These are phyloP conservation scores for Chaetodon auriga DNA, from an alignment of 2,113 vertebrate genomes.

Conservation along the genomic window DNA sequence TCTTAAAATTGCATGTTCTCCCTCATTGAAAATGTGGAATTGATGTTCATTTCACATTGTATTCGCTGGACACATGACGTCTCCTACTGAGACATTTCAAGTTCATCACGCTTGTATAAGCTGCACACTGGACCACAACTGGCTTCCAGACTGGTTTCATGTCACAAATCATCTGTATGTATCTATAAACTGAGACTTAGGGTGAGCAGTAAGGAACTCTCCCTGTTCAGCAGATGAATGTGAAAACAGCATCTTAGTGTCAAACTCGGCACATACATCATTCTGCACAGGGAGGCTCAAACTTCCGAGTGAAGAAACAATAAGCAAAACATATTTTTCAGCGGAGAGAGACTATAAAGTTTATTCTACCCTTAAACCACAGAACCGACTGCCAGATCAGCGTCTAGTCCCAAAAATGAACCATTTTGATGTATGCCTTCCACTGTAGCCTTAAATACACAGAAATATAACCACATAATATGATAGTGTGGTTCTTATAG, in stretches of 20 bases:
- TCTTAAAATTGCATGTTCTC: too few relatives aligned
- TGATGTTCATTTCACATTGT: too few relatives aligned
- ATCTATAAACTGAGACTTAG: background rate
- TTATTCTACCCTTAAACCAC: conserved; percentile 9
- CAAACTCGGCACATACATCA: background rate
- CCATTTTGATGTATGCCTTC: conserved; percentile 19
- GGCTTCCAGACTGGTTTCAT: background rate
- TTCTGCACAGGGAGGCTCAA: background rate
- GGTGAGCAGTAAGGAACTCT: background rate
- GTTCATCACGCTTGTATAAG: background rate
- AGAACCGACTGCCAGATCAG: conserved; percentile 12
- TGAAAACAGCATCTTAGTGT: background rate
- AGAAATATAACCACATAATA: conserved; percentile 40
- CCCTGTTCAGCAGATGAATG: background rate
- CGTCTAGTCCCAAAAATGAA: conserved; percentile 1
- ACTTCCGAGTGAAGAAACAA: background rate
- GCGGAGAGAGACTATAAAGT: background rate
- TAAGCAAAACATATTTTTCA: background rate
- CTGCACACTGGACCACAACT: background rate
- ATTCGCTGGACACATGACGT: background rate
- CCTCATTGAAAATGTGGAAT: too few relatives aligned
- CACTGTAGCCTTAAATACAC: conserved; percentile 14
- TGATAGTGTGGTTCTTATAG: conserved; percentile 35
- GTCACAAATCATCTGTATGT: background rate
- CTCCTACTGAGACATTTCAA: background rate